A percentile compares a stretch with the other conserved stretches of the same genome.
Conservation (phyloP, 2,888 invertebrate species). For the Opisthograptis luteolata region DNA sequence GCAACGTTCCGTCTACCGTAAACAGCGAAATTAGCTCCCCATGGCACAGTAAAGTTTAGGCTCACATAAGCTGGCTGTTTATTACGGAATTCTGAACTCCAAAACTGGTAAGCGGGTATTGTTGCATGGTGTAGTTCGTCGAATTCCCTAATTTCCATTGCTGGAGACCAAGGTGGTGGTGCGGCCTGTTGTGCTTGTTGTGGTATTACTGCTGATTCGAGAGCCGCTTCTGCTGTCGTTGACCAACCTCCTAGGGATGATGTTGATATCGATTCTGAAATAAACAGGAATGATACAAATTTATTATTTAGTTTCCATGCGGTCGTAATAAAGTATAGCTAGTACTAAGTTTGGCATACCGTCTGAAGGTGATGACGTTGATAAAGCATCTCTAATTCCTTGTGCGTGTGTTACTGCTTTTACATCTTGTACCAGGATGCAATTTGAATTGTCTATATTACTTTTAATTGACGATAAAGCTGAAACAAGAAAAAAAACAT, state of each 20-base stretch:
- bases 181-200: slow-evolving; percentile 90
- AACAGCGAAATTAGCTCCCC: slow-evolving; percentile 97
- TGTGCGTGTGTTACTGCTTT: slow-evolving; percentile 95
- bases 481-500: slow-evolving; percentile 79
- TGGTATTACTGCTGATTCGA: slow-evolving; percentile 84
- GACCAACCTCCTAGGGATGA: slow-evolving; percentile 79
- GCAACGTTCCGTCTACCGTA: slow-evolving; percentile 97
- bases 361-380: slow-evolving; percentile 79
- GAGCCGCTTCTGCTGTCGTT: slow-evolving; percentile 81
- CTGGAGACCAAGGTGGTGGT: slow-evolving; percentile 90
- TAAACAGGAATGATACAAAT: slow-evolving; percentile 22
- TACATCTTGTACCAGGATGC: slow-evolving; percentile 95
- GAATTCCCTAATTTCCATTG: slow-evolving; percentile 92
- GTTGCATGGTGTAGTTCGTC: slow-evolving; percentile 93
- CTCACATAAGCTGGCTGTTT: slow-evolving; percentile 95
- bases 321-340: no score
- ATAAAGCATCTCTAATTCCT: slow-evolving; percentile 89
- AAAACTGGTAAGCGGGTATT: slow-evolving; percentile 95
- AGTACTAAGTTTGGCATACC: slow-evolving; percentile 64
- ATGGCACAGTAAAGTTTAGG: slow-evolving; percentile 95
- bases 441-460: slow-evolving; percentile 94
- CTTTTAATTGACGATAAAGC: slow-evolving; percentile 96
- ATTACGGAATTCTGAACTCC: slow-evolving; percentile 96
- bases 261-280: slow-evolving; percentile 87
- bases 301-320: not conserved